Evolutionary conservation across 2,888 invertebrate genomes (phyloP).

Genomic region (Trachelus stipa): DNA sequence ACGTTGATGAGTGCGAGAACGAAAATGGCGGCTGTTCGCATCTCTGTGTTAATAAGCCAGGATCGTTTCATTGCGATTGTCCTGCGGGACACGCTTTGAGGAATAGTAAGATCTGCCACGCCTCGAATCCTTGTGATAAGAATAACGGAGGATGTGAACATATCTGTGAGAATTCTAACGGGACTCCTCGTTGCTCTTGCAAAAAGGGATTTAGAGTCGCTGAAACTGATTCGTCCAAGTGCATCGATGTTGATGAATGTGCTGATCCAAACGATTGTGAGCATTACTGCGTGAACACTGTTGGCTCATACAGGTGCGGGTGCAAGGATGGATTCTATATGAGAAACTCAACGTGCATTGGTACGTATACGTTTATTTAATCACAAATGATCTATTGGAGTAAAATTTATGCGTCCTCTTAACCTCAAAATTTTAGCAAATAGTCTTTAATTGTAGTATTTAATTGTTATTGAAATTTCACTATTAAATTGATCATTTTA

Average conservation of each 20-base stretch:
- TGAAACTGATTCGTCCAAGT: conserved; percentile 44
- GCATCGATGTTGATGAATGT: conserved; percentile 67
- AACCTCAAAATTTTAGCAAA: too few species aligned
- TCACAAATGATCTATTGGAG: not conserved
- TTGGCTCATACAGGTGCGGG: conserved; percentile 65
- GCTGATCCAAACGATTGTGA: conserved; percentile 61
- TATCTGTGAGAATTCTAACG: conserved; percentile 42
- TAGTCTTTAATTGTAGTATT: too few species aligned
- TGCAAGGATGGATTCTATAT: conserved; percentile 52
- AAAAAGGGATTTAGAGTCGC: conserved; percentile 64
- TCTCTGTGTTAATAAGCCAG: conserved; percentile 69
- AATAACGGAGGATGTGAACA: conserved; percentile 68
- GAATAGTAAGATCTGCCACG: conserved; percentile 40
- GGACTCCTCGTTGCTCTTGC: conserved; percentile 49
- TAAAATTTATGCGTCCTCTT: not conserved
- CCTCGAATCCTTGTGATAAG: conserved; percentile 40
- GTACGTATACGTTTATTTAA: conserved; percentile 33
- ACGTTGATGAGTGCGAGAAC: conserved; percentile 60
- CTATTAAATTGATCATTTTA: too few species aligned
- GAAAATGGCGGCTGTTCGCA: conserved; percentile 66
- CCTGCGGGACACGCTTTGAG: conserved; percentile 53
- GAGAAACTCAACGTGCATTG: conserved; percentile 43
- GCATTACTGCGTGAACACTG: conserved; percentile 67
- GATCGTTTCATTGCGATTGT: conserved; percentile 67
- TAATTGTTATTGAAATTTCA: too few species aligned